Base-by-base conservation (phyloP, 2,888 invertebrate species). In the Idaea biselata region DNA sequence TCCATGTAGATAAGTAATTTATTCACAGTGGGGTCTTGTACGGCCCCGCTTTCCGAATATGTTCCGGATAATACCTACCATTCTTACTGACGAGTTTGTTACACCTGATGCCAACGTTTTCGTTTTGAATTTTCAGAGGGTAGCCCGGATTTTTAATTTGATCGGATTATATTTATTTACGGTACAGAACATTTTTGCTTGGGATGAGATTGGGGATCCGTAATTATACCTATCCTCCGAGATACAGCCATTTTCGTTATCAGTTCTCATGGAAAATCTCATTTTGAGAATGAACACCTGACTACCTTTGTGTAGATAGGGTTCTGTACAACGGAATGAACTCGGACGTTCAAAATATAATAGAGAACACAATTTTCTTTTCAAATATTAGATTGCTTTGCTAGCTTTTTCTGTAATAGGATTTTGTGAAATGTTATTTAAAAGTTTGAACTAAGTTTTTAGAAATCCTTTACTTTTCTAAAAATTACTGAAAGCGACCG, bases 91-190 rank as follows among this genome's bases (percentile, higher is more conserved):
- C 86, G 88, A 82, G 81, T 91, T 87, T 77, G 75, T 73, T 76
- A 86, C 91, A 92, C 91, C 91, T 92, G 91, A 91, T 91, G 84
- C 88, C 84, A 68, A 68, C 74, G 72, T 71, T 71, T 71, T 71
- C 69, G 75, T 75, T 74, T 56, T 56, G 56, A 77, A 77, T 72
- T 81, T 75, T 73, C 75, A 74, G 74, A 79, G 78, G 80, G 75
- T 78, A 75, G 75, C 75, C 73, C 78, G 73, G 78, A 73, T 75
- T 77, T 75, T 79, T 79, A 80, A 84, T 82, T 81, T 75, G 33
- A 58, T 18, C 11, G 72, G 70, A 70, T 72, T 72, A 72, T 61
- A 68, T 63, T 63, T 62, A 70, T 70, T 66, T 62, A 61, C 18
- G 56, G 56, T 18, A 56, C 56, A 16, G 56, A 56, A 55, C 16